A percentile compares a stretch with the other conserved stretches of the same genome.
Evolutionary conservation across 2,888 invertebrate genomes (phyloP).

Genomic region (Halictus quadricinctus): DNA sequence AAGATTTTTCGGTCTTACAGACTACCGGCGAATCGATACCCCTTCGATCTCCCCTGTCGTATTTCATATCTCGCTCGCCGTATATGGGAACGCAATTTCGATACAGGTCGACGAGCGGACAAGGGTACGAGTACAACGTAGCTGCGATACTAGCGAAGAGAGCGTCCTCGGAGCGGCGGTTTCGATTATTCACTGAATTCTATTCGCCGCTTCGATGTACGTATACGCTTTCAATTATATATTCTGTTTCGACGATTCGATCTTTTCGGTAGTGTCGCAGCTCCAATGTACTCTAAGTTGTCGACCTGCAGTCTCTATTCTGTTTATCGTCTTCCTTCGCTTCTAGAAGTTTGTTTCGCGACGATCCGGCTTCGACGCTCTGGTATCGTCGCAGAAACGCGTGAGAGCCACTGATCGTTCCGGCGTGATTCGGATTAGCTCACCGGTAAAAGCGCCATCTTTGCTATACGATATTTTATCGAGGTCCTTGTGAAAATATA

Average conservation of each 20-base stretch:
- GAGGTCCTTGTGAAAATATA: constrained; percentile 5
- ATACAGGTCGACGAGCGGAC: not conserved
- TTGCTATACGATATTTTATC: constrained; percentile 3
- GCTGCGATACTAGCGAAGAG: too few relatives aligned
- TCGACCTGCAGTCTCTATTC: not conserved
- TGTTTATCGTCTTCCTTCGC: not conserved
- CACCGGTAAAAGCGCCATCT: constrained; percentile 49
- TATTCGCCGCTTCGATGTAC: too few relatives aligned
- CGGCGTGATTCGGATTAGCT: constrained; percentile 21
- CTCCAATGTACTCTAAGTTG: not conserved
- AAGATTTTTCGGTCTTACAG: not conserved
- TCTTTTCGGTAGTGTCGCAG: not conserved
- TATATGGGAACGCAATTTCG: not conserved
- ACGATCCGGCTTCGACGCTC: not conserved
- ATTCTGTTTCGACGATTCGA: too few relatives aligned
- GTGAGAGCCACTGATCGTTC: constrained; percentile 60
- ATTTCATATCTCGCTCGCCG: not conserved
- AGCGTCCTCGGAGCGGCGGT: too few relatives aligned
- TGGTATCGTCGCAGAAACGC: not conserved
- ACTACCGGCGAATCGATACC: not conserved
- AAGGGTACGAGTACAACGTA: too few relatives aligned
- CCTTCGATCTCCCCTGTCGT: not conserved
- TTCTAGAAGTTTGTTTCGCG: not conserved
- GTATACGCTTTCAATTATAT: too few relatives aligned
- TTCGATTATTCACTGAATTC: too few relatives aligned